Conservation (phyloP, 2,797 vertebrate genomes). For the Peromyscus eremicus region DNA sequence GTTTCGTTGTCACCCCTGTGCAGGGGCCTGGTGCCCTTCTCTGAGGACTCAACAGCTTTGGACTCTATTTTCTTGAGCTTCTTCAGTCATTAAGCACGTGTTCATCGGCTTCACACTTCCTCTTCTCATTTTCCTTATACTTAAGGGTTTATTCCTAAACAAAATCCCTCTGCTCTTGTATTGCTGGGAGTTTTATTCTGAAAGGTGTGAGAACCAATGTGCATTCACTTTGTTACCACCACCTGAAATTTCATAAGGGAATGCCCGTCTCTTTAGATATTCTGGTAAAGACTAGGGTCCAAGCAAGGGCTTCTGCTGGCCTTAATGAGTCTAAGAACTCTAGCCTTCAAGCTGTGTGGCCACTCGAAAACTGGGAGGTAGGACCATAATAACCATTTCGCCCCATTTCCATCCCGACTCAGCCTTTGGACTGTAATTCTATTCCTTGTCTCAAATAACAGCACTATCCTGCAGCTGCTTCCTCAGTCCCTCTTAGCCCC, state of each 20-base stretch:
- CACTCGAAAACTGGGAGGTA: not conserved
- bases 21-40: not conserved
- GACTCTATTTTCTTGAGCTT: not conserved
- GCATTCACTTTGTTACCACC: not conserved
- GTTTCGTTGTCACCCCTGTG: not conserved
- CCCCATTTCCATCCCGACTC: not conserved
- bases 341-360: not conserved
- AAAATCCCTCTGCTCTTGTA: constrained; percentile 42
- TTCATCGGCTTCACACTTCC: constrained; percentile 16
- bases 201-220: not conserved
- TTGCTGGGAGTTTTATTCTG: not conserved
- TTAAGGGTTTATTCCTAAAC: not conserved
- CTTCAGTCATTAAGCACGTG: constrained; percentile 28
- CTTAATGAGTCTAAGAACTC: not conserved
- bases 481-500: not conserved
- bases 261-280: not conserved
- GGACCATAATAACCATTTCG: not conserved
- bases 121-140: constrained; percentile 28
- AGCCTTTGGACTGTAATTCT: not conserved
- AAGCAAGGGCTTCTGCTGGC: constrained; percentile 10
- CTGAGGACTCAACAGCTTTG: not conserved
- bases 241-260: constrained; percentile 39
- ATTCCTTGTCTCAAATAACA: not conserved
- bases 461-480: not conserved
- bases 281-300: not conserved